phyloP scores from a whole-genome alignment of 1,140 invertebrate species.

The Trachymyrmex septentrionalis region DNA sequence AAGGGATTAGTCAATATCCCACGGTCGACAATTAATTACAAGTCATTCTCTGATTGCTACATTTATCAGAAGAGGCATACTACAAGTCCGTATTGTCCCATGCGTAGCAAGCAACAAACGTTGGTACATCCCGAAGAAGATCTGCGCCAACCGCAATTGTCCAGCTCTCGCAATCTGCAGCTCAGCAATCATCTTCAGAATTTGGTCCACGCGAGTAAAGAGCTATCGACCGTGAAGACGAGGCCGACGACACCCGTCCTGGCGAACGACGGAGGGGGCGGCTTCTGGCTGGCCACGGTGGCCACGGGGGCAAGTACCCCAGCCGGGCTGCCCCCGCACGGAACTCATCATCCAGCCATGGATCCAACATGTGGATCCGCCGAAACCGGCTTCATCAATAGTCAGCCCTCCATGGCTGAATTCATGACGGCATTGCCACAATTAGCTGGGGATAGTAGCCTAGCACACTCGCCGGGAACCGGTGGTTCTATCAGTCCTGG shows the following conservation, averaged over 20 bases:
- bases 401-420: constrained; percentile 96
- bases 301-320: constrained; percentile 86
- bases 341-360: constrained; percentile 83
- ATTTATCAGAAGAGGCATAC: background rate
- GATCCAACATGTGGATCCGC: constrained; percentile 85
- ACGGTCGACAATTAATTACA: background rate
- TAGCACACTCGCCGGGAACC: constrained; percentile 87
- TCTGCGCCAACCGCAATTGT: constrained; percentile 62
- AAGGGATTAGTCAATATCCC: background rate
- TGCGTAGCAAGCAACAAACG: constrained; percentile 81
- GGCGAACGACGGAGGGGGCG: constrained; percentile 86
- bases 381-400: constrained; percentile 96
- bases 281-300: constrained; percentile 88
- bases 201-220: constrained; percentile 76
- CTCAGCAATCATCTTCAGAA: constrained; percentile 58
- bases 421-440: constrained; percentile 95
- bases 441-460: constrained; percentile 87
- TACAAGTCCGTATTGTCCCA: constrained; percentile 64
- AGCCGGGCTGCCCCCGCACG: constrained; percentile 85
- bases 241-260: constrained; percentile 85
- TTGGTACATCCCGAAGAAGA: constrained; percentile 69
- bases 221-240: constrained; percentile 82
- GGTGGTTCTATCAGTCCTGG: constrained; percentile 88
- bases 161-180: constrained; percentile 66
- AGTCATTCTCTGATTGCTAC: constrained; percentile 1